These are phyloP conservation scores for Rhynchonema sp. DNA, from an alignment of 2,888 invertebrate genomes.

Conservation along the genomic window DNA sequence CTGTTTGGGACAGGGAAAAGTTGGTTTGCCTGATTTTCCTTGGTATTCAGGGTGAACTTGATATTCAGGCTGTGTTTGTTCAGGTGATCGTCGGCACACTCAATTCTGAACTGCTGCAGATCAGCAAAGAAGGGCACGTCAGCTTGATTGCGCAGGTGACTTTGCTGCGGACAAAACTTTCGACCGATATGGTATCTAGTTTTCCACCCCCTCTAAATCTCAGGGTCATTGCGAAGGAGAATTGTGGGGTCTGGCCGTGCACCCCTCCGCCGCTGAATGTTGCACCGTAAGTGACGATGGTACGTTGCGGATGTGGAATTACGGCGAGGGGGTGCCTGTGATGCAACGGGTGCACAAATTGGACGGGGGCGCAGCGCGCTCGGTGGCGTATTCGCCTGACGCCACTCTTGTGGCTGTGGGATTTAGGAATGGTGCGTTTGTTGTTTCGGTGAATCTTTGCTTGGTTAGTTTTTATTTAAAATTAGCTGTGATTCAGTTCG, in stretches of 20 bases:
- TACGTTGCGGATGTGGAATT: conserved; percentile 30
- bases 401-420: conserved; percentile 31
- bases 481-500: no score
- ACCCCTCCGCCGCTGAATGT: conserved; percentile 27
- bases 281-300: conserved; percentile 33
- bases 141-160: neutral
- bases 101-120: neutral
- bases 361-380: conserved; percentile 24
- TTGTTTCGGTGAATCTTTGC: no score
- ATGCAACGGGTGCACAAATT: conserved; percentile 20
- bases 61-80: no score
- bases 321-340: conserved; percentile 17
- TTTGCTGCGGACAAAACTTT: no score
- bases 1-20: neutral
- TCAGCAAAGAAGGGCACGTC: neutral
- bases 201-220: neutral
- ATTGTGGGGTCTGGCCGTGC: conserved; percentile 31
- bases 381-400: conserved; percentile 30
- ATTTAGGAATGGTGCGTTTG: conserved; percentile 25
- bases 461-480: no score
- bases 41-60: no score
- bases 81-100: neutral
- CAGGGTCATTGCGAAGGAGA: conserved; percentile 34
- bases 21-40: no score
- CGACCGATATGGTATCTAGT: no score